A percentile compares a stretch with the other conserved stretches of the same genome.
Conservation (phyloP, 2,888 invertebrate genomes). For the Embidobia sp. region DNA sequence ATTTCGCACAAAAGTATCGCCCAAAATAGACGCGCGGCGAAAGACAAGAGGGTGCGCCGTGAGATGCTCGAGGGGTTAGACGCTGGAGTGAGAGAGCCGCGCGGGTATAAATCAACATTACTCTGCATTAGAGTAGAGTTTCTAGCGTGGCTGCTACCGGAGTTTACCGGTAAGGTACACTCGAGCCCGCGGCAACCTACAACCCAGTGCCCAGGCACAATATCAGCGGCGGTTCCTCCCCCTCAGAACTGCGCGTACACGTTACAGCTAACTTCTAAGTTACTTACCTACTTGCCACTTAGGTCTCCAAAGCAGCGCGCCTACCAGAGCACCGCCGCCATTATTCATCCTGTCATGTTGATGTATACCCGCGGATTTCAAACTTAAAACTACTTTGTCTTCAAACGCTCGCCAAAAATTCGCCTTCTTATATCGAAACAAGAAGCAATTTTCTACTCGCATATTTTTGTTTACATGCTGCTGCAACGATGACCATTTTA, state of each 20-base stretch:
- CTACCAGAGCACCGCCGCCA: conserved; percentile 58
- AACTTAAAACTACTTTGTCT: conserved; percentile 48
- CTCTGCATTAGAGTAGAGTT: conserved; percentile 80
- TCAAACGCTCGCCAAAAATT: conserved; percentile 24
- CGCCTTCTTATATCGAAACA: too few species aligned
- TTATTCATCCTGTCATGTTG: conserved; percentile 67
- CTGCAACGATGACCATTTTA: too few species aligned
- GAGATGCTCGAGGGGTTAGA: conserved; percentile 64
- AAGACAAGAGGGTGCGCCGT: conserved; percentile 58
- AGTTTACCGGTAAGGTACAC: conserved; percentile 78
- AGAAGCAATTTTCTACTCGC: too few species aligned
- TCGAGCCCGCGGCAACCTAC: conserved; percentile 70
- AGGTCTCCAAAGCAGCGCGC: conserved; percentile 69
- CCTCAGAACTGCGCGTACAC: conserved; percentile 55
- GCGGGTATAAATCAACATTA: conserved; percentile 80
- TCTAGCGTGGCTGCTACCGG: conserved; percentile 71
- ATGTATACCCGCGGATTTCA: conserved; percentile 54
- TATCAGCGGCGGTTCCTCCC: conserved; percentile 50
- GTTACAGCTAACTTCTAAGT: conserved; percentile 74
- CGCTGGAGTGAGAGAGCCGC: conserved; percentile 71
- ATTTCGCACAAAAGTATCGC: conserved; percentile 59
- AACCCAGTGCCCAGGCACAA: conserved; percentile 63
- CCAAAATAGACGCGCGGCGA: conserved; percentile 54
- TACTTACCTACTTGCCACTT: conserved; percentile 79
- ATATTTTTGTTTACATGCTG: too few species aligned